Percentiles rank a stretch among this genome's conserved stretches.
These are phyloP conservation scores for Eueides isabella DNA, from an alignment of 1,140 invertebrate genomes.

Conservation along the genomic window DNA sequence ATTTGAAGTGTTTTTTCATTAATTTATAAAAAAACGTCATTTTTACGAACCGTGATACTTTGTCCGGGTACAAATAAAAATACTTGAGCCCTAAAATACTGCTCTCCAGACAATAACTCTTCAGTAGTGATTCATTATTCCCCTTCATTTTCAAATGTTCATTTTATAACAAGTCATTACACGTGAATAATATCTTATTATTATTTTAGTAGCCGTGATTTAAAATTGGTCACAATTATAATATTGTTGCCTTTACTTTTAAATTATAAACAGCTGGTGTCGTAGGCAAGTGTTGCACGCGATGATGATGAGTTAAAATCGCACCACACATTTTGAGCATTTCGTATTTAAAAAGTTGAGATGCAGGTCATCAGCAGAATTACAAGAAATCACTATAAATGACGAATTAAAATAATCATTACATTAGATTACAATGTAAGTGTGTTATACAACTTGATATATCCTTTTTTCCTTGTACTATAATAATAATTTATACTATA, in stretches of 20 bases:
- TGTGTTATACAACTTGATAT: too few species aligned
- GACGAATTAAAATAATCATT: too few species aligned
- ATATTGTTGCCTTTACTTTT: neutral
- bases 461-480: too few species aligned
- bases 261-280: neutral
- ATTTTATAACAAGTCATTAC: neutral
- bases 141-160: constrained; percentile 38
- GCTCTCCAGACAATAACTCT: constrained; percentile 58
- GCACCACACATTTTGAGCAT: neutral
- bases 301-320: neutral
- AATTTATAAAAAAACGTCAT: neutral
- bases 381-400: too few species aligned
- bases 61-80: constrained; percentile 70
- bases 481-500: too few species aligned
- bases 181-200: neutral
- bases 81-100: constrained; percentile 65
- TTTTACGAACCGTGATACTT: constrained; percentile 54
- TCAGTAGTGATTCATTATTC: constrained; percentile 45
- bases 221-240: neutral
- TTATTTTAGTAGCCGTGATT: neutral
- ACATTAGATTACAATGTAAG: too few species aligned
- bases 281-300: neutral
- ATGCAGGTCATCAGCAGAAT: too few species aligned
- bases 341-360: too few species aligned
- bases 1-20: too few species aligned